Evolutionary conservation across 2,113 vertebrate genomes (phyloP), one percentile per base, ranked within the genome.

Genomic region (Boleophthalmus pectinirostris): DNA sequence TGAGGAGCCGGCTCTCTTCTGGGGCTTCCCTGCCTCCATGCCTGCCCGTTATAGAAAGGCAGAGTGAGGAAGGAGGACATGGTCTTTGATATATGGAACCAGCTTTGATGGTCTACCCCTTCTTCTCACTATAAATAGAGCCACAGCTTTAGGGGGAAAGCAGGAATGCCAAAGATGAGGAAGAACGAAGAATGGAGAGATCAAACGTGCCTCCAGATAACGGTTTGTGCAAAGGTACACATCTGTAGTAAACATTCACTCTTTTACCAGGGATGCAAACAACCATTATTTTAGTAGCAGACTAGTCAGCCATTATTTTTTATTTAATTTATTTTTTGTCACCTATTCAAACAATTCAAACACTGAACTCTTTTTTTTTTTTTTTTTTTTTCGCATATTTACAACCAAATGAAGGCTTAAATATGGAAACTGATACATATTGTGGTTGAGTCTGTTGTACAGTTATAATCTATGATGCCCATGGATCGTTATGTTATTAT

Each of bases 101-200:
- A 75, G 87, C 90, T 93, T 92, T 93, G 91, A 94, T 93, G 87
- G 88, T 87, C 85, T 88, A 82, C 66, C 81, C 67, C 82, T 74
- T 81, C 85, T 85, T 81, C 72, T 85, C 81, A 46, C 89, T 93
- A 90, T 91, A 91, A 92, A 93, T 90, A 92, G 89, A 70, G 79
- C 80, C 82, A 76, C 84, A 84, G 85, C 90, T 90, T 80, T 64
- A 69, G 89, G 83, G 56, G 75, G 43, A 11, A 79, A 71, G 60
- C 57, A 67, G 65, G 77, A 80, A 71, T 63, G 82, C 82, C 82
- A 83, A 58, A 79, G 78, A 87, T 81, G 82, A 73, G 79, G 78
- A 82, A 72, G 79, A 78, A 60, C 54, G 66, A 60, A 70, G 60
- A 54, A 73, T 0, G 69, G 66, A 49, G 65, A 71, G 60, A 46